Evolutionary conservation across 2,797 vertebrate species (phyloP), one percentile per base, ranked within the genome.

Genomic region (Coracias cyanogaster): DNA sequence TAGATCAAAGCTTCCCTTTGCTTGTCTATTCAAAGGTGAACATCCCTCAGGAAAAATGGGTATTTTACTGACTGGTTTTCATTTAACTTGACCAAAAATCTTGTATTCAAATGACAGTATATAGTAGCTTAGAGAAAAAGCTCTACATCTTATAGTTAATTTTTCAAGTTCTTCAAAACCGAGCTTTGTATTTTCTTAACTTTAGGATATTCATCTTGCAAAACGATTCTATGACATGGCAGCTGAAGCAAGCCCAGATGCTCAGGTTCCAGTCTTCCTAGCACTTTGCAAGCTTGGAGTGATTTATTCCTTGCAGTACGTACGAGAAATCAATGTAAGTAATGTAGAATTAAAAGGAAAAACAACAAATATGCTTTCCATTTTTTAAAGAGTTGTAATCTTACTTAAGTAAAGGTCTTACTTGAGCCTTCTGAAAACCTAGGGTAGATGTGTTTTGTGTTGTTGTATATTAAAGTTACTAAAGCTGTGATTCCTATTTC

Each of bases 141-240:
- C 25, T 57, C 4, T 74, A 8, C 8, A 1, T 45, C 15, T 78
- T 64, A 82, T 5, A 9, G 31, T 31, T 78, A 45, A 15, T 61
- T 81, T 79, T 60, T 84, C 16, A 52, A 45, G 26, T 54, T 74
- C 22, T 88, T 91, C 4, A 57, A 71, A 92, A 82, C 5, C 76
- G 31, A 82, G 14, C 25, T 89, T 88, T 82, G 17, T 93, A 18
- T 95, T 89, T 41, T 92, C n/a, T 83, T 39, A 89, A 43, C 80
- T 97, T 46, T 86, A 99, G 99, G 99, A 99, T 96, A 99, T 99
- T 94, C 99, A 99, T 93, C 98, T 99, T 76, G 99, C 99, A 66
- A 99, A 99, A 94, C 99, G 99, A 26, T 99, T 99, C 93, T 99
- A 99, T 71, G 99, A 99, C 97, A 99, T 99, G 99, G 99, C 99